Conservation (phyloP, 92 coral and sea anemone genomes). For the Parazoanthus swiftii region DNA sequence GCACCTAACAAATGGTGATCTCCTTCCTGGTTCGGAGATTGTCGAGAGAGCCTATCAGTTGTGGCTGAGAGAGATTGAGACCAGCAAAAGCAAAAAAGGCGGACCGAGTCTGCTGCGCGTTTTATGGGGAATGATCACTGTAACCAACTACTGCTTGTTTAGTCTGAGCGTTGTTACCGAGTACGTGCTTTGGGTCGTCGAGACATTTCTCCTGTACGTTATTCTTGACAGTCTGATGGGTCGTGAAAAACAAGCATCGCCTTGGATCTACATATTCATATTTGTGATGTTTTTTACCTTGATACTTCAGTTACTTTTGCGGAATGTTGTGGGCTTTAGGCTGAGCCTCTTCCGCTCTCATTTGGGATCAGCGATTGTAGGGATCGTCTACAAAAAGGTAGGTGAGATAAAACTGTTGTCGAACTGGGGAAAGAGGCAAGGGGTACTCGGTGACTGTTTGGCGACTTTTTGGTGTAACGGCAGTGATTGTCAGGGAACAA, state of each 20-base stretch:
- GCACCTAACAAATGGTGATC: background rate
- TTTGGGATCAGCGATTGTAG: background rate
- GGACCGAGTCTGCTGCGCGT: background rate
- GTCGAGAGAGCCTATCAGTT: background rate
- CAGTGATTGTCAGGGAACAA: too few relatives aligned
- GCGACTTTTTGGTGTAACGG: too few relatives aligned
- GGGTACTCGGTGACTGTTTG: too few relatives aligned
- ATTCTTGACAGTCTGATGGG: background rate
- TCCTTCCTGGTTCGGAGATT: background rate
- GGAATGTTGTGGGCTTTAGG: background rate
- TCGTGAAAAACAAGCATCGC: background rate
- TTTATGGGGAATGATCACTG: background rate
- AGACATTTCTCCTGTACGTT: background rate
- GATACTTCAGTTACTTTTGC: background rate
- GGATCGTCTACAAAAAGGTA: constrained; percentile 21
- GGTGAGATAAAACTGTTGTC: background rate
- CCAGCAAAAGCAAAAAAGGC: background rate
- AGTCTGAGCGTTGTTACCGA: background rate
- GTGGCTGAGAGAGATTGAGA: background rate
- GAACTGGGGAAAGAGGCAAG: background rate
- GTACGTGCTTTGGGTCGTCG: background rate
- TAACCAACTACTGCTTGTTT: background rate
- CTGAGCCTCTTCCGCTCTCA: background rate
- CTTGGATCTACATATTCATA: background rate
- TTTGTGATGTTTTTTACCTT: background rate